A percentile compares a stretch with the other conserved stretches of the same genome.
Evolutionary conservation across 2,797 vertebrate species (phyloP).

Genomic region (Aotus griseimembra): DNA sequence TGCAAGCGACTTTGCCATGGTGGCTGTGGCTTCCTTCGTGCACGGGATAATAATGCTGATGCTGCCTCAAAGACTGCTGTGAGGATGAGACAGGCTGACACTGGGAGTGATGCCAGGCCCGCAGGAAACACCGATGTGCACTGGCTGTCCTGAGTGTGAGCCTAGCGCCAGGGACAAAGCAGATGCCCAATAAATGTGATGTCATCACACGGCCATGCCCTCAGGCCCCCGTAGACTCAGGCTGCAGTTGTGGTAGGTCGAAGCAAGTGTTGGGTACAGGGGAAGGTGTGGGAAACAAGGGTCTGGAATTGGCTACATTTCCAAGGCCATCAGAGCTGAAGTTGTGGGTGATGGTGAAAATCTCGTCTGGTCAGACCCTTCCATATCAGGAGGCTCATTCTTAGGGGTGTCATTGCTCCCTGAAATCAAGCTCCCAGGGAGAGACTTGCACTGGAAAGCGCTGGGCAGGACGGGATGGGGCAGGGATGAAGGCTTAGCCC

Average conservation of each 20-base stretch:
- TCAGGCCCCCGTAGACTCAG: background rate
- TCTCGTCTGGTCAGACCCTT: background rate
- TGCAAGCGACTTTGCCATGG: background rate
- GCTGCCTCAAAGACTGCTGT: background rate
- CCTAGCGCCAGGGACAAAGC: background rate
- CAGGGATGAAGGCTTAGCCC: background rate
- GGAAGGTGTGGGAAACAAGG: background rate
- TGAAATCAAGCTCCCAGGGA: background rate
- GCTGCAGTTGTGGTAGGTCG: background rate
- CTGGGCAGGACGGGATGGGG: rapidly evolving
- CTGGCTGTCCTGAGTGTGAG: background rate
- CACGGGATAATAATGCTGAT: rapidly evolving
- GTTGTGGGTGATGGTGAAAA: background rate
- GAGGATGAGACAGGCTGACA: background rate
- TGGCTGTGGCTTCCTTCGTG: background rate
- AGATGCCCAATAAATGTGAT: background rate
- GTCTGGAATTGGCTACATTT: background rate
- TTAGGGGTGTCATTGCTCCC: background rate
- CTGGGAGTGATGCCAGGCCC: background rate
- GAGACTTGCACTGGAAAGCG: background rate
- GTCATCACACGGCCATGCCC: too few relatives aligned
- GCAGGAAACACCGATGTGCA: rapidly evolving
- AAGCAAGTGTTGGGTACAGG: background rate
- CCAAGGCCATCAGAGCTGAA: background rate
- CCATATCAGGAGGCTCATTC: background rate